Evolutionary conservation across 2,888 invertebrate species (phyloP), one percentile per base, ranked within the genome.

Genomic region (Chrysotoxum bicinctum): DNA sequence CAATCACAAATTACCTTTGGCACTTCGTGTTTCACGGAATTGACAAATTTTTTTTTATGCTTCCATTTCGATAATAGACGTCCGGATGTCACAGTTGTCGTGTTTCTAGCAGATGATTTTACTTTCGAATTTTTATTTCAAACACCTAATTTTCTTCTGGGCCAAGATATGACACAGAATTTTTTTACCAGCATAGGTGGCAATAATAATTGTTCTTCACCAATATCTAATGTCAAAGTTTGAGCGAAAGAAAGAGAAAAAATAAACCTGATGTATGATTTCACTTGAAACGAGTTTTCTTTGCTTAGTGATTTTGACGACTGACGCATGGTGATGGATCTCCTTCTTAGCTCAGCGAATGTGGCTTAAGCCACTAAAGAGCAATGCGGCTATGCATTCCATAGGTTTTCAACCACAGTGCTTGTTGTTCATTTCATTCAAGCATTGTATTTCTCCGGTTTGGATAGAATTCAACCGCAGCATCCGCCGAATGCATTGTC

Each of bases 281-380:
- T 85, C 85, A 81, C 85, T 81, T 43, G 76, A 77, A 85, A 85
- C 85, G 62, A 77, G 85, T 85, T 85, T 85, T 35, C n/a, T 37
- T 68, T 69, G 56, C 66, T 81, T 81, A 62, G 54, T 77, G 50
- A 73, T 60, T 68, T 56, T 85, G 85, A 73, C 21, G 73, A n/a
- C 32, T 52, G 48, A 26, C 79, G 83, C 62, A 40, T 74, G 68
- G 43, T 80, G 84, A 84, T 85, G 73, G 76, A 81, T 85, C 76
- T 81, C 14, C 56, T 30, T 35, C 21, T 21, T 14, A 14, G 3
- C 7, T 26, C 50, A 26, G 8, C 2, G 14, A 50, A 26, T 50
- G 23, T 50, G 76, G 62, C 68, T 37, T 52, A 54, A 37, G 48
- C 70, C 69, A 37, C 72, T 66, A n/a, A 73, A 64, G 52, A 81